Evolutionary conservation across 2,888 invertebrate species (phyloP).

Genomic region (Drosophila suboccidentalis): DNA sequence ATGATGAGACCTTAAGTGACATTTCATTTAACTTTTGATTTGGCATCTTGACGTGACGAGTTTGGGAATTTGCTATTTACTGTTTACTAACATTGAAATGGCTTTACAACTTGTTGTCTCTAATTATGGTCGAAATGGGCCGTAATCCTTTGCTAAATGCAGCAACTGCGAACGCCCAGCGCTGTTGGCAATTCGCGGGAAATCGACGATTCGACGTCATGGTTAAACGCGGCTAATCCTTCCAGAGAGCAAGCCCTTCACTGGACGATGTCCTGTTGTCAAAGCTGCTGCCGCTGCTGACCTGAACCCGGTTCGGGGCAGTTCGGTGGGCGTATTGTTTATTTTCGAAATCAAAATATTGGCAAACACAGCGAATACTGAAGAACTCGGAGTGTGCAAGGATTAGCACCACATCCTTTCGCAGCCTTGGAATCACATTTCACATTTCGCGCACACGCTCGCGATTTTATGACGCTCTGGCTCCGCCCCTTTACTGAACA

Average conservation of each 20-base stretch:
- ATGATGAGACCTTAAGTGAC: slow-evolving; percentile 35
- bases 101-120: slow-evolving; percentile 84
- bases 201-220: slow-evolving; percentile 53
- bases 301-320: slow-evolving; percentile 43
- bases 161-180: slow-evolving; percentile 70
- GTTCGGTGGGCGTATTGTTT: slow-evolving; percentile 80
- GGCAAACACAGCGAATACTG: slow-evolving; percentile 76
- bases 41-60: slow-evolving; percentile 66
- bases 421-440: slow-evolving; percentile 54
- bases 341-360: slow-evolving; percentile 84
- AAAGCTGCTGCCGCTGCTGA: slow-evolving; percentile 19
- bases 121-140: slow-evolving; percentile 83
- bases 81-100: slow-evolving; percentile 55
- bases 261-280: slow-evolving; percentile 9
- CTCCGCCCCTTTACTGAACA: slow-evolving; percentile 17
- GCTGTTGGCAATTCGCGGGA: slow-evolving; percentile 43
- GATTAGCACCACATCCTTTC: slow-evolving; percentile 73
- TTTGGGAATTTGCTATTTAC: slow-evolving; percentile 12
- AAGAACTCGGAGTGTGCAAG: slow-evolving; percentile 58
- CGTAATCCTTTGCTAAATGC: slow-evolving; percentile 79
- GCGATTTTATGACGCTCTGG: slow-evolving; percentile 58
- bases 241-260: slow-evolving; percentile 51
- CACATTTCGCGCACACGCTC: slow-evolving; percentile 56
- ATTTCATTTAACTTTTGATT: slow-evolving; percentile 79
- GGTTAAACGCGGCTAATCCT: slow-evolving; percentile 80